These are phyloP conservation scores for Sphinx pinastri DNA, from an alignment of 2,888 invertebrate genomes.

Conservation along the genomic window DNA sequence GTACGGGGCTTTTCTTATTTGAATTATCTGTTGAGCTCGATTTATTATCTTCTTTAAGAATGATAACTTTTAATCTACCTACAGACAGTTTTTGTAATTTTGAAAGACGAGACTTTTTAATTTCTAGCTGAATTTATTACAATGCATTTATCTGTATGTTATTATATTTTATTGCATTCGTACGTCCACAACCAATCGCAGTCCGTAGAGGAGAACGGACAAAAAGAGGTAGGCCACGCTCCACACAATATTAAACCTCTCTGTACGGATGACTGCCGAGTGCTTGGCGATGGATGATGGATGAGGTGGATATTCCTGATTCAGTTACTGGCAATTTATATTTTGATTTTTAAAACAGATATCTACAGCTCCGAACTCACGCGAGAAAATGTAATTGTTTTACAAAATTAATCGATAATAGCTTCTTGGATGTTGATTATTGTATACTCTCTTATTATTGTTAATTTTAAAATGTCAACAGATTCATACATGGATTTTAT, in stretches of 20 bases:
- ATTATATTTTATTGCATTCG: conserved; percentile 84
- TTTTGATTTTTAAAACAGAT: neutral
- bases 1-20: conserved; percentile 77
- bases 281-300: conserved; percentile 48
- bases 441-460: conserved; percentile 33
- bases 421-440: conserved; percentile 9
- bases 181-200: conserved; percentile 84
- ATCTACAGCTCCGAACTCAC: neutral
- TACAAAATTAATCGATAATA: neutral
- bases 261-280: conserved; percentile 59
- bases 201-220: conserved; percentile 84
- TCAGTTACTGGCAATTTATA: neutral
- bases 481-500: conserved; percentile 73
- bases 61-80: conserved; percentile 68
- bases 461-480: conserved; percentile 67
- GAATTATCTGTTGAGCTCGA: conserved; percentile 68
- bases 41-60: conserved; percentile 70
- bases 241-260: conserved; percentile 56
- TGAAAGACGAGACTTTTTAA: conserved; percentile 68
- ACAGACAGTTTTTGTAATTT: conserved; percentile 67
- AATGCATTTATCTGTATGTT: conserved; percentile 83
- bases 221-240: conserved; percentile 81
- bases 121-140: conserved; percentile 76
- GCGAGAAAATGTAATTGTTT: neutral
- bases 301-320: conserved; percentile 18